These are phyloP conservation scores for Amphibalanus amphitrite DNA, from an alignment of 1,140 invertebrate species.

Conservation along the genomic window DNA sequence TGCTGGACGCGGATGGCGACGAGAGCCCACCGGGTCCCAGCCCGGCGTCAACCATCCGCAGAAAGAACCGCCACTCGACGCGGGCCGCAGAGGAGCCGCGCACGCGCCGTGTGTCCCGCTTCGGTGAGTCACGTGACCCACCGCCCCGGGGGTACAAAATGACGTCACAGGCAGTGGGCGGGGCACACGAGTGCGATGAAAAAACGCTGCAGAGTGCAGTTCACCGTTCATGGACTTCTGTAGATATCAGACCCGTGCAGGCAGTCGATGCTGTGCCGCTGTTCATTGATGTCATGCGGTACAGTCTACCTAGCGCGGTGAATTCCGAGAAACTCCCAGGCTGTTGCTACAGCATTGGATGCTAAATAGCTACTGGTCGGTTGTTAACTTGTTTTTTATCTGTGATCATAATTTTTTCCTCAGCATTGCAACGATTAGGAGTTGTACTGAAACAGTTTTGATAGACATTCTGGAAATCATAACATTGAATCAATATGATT, in stretches of 20 bases:
- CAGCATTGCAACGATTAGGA: neutral
- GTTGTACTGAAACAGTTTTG: neutral
- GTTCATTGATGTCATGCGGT: neutral
- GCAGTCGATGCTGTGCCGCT: no score
- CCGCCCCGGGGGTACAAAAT: no score
- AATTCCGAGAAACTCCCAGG: neutral
- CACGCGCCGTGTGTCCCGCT: neutral
- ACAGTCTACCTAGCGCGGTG: neutral
- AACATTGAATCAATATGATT: neutral
- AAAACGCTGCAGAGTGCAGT: no score
- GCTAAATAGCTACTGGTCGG: neutral
- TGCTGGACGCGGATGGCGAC: neutral
- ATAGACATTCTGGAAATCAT: neutral
- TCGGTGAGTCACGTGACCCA: neutral
- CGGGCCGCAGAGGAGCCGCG: neutral
- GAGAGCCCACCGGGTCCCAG: neutral
- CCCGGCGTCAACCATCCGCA: neutral
- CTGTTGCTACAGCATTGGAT: no score
- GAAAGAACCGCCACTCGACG: neutral
- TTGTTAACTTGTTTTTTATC: neutral
- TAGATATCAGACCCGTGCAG: no score
- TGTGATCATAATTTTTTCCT: neutral
- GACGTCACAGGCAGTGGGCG: no score
- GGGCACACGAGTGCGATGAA: no score
- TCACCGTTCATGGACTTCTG: neutral